These are phyloP conservation scores for Lamellibrachia luymesi DNA, from an alignment of 1,140 invertebrate genomes.

Conservation along the genomic window DNA sequence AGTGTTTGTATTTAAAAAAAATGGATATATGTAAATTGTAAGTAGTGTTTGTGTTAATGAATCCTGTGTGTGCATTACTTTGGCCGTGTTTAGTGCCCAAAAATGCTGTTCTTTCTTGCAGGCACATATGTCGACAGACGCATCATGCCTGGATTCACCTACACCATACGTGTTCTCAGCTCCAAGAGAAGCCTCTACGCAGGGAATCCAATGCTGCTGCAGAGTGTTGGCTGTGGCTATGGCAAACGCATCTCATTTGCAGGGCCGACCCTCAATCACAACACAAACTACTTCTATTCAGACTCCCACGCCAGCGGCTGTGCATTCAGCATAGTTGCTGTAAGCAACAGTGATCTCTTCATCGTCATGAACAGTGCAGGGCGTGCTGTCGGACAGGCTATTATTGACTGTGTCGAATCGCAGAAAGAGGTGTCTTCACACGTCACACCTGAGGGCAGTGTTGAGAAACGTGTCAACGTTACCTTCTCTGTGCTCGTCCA, in stretches of 20 bases:
- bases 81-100: neutral
- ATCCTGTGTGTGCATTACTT: neutral
- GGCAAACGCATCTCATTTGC: constrained; percentile 74
- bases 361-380: constrained; percentile 66
- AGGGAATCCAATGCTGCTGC: constrained; percentile 65
- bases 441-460: constrained; percentile 51
- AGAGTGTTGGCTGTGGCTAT: constrained; percentile 73
- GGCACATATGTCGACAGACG: constrained; percentile 73
- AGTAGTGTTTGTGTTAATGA: neutral
- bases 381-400: constrained; percentile 60
- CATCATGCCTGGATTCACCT: constrained; percentile 72
- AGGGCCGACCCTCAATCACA: constrained; percentile 64
- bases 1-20: neutral
- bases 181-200: constrained; percentile 66
- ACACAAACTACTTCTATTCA: constrained; percentile 73
- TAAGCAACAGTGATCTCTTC: constrained; percentile 68
- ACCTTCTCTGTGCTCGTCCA: constrained; percentile 48
- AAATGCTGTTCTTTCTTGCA: constrained; percentile 46
- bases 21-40: neutral
- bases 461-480: constrained; percentile 68
- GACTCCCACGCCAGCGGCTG: constrained; percentile 73
- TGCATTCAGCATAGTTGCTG: constrained; percentile 68
- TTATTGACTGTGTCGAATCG: constrained; percentile 33
- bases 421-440: constrained; percentile 49
- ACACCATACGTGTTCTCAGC: constrained; percentile 68